Evolutionary conservation across 2,797 vertebrate genomes (phyloP).

Genomic region (Eospalax fontanierii): DNA sequence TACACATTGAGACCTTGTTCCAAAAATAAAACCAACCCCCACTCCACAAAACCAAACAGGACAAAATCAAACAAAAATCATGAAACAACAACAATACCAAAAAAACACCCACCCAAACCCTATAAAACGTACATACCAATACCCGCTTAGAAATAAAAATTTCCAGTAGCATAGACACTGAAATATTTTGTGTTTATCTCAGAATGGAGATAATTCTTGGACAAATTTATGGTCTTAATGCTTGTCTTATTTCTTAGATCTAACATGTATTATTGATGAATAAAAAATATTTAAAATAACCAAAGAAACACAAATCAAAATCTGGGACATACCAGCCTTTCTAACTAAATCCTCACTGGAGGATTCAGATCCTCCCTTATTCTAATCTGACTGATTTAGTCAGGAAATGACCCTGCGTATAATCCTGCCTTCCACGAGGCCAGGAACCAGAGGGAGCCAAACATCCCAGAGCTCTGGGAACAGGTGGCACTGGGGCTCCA

Average conservation of each 20-base stretch:
- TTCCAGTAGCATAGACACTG: not conserved
- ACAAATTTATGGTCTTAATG: not conserved
- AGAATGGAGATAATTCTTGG: not conserved
- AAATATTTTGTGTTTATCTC: not conserved
- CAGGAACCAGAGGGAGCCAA: not conserved
- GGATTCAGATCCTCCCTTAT: not conserved
- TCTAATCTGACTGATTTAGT: not conserved
- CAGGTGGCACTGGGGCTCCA: not conserved
- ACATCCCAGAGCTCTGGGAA: not conserved
- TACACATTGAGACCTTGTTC: not conserved
- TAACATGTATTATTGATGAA: not conserved
- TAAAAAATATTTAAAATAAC: conserved; percentile 1
- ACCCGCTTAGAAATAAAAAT: not conserved
- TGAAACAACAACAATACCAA: no score
- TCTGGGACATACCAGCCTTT: not conserved
- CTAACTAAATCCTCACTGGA: not conserved
- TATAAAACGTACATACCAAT: not conserved
- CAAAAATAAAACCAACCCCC: not conserved
- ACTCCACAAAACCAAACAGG: not conserved
- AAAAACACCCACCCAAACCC: not conserved
- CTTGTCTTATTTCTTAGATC: not conserved
- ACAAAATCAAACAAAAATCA: not conserved
- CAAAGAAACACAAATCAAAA: not conserved
- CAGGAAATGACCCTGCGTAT: not conserved
- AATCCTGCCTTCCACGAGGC: not conserved